Evolutionary conservation across 2,888 invertebrate genomes (phyloP).

Genomic region (Stratiomys singularior): DNA sequence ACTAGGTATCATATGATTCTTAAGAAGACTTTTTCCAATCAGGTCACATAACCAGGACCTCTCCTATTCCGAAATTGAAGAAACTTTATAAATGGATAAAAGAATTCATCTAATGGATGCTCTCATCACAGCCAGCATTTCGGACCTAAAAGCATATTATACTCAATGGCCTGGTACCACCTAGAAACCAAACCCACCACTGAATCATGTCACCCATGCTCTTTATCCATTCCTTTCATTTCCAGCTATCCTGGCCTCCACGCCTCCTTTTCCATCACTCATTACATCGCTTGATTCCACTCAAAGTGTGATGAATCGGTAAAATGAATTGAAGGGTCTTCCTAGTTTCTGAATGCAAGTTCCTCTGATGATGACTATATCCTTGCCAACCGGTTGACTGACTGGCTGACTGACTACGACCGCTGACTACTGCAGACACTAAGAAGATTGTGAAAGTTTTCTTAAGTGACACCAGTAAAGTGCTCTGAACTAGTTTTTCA

Average conservation of each 20-base stretch:
- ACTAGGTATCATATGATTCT: too few relatives aligned
- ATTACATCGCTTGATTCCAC: slow-evolving; percentile 40
- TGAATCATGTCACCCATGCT: background rate
- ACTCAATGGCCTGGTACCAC: background rate
- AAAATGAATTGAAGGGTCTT: slow-evolving; percentile 31
- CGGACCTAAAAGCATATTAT: slow-evolving; percentile 35
- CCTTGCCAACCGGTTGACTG: slow-evolving; percentile 21
- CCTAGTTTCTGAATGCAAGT: background rate
- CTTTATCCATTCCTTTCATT: background rate
- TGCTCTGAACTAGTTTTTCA: slow-evolving; percentile 26
- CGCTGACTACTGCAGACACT: slow-evolving; percentile 16
- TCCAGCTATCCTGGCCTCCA: background rate
- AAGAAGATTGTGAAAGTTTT: slow-evolving; percentile 36
- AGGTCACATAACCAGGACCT: too few relatives aligned
- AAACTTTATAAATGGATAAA: slow-evolving; percentile 32
- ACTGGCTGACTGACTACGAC: slow-evolving; percentile 28
- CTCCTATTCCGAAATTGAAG: background rate
- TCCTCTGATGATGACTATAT: background rate
- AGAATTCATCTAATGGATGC: slow-evolving; percentile 42
- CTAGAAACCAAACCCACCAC: background rate
- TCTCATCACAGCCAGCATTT: slow-evolving; percentile 20
- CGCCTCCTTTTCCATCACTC: slow-evolving; percentile 15
- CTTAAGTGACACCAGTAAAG: slow-evolving; percentile 29
- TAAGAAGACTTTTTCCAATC: too few relatives aligned
- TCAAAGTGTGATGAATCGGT: slow-evolving; percentile 45